Conservation (phyloP, 1,140 invertebrate genomes). For the Macrostomum lignano region DNA sequence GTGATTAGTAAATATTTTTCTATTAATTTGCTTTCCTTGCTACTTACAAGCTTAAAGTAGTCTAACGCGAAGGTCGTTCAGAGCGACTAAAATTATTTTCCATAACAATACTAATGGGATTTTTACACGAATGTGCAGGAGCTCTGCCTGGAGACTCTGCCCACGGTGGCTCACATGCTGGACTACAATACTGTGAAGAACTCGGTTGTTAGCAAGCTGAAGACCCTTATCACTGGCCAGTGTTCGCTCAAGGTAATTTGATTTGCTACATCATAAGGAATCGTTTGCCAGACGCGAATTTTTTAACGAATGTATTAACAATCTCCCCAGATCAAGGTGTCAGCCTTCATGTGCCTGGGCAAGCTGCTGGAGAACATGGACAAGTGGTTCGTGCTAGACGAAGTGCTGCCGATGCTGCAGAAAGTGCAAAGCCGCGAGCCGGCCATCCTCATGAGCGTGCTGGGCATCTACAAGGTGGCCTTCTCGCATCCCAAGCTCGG, state of each 20-base stretch:
- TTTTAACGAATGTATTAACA: slow-evolving; percentile 2
- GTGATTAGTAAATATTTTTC: too few relatives aligned
- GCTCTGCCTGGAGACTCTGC: slow-evolving; percentile 58
- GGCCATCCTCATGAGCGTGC: slow-evolving; percentile 74
- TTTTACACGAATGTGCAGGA: slow-evolving; percentile 42
- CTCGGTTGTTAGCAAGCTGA: slow-evolving; percentile 59
- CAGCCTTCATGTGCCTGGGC: slow-evolving; percentile 66
- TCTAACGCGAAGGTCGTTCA: too few relatives aligned
- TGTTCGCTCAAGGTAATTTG: slow-evolving; percentile 14
- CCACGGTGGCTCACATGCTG: slow-evolving; percentile 57
- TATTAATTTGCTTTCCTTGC: too few relatives aligned
- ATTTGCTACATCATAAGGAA: neutral
- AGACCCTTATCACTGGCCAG: slow-evolving; percentile 54
- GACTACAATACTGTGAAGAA: slow-evolving; percentile 82
- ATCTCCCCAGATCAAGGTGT: slow-evolving; percentile 45
- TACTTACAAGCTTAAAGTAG: too few relatives aligned
- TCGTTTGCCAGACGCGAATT: neutral
- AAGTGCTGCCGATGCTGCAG: slow-evolving; percentile 63
- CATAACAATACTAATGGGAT: slow-evolving; percentile 1
- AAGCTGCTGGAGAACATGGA: slow-evolving; percentile 71
- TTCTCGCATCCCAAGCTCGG: slow-evolving; percentile 63
- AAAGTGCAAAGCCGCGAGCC: slow-evolving; percentile 71
- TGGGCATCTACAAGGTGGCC: slow-evolving; percentile 72
- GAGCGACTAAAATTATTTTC: too few relatives aligned
- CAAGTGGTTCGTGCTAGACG: slow-evolving; percentile 79